Conservation (phyloP, 2,113 vertebrate species). For the Ailuropoda melanoleuca region DNA sequence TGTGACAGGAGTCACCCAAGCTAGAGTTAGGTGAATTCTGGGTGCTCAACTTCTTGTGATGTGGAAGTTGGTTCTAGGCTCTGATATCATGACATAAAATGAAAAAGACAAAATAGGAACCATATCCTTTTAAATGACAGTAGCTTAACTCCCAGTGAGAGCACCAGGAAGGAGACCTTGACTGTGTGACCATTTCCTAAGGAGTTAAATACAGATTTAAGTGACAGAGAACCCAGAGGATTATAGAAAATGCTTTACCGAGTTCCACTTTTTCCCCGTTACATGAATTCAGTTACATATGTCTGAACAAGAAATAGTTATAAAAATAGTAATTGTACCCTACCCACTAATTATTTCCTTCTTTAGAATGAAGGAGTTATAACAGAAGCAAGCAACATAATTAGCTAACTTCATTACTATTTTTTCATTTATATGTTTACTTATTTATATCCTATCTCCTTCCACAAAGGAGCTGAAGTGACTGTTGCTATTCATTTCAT, state of each 20-base stretch:
- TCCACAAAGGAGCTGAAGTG: neutral
- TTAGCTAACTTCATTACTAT: slow-evolving; percentile 1
- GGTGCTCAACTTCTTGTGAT: neutral
- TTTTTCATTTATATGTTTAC: neutral
- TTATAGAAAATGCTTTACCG: neutral
- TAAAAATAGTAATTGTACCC: slow-evolving; percentile 46
- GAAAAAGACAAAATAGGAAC: slow-evolving; percentile 10
- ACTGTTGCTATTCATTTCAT: slow-evolving; percentile 7
- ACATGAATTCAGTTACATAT: slow-evolving; percentile 52
- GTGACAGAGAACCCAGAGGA: neutral
- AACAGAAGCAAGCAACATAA: slow-evolving; percentile 29
- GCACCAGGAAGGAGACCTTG: neutral
- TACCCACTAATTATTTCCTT: slow-evolving; percentile 38
- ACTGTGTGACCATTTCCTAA: neutral
- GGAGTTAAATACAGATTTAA: neutral
- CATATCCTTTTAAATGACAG: neutral
- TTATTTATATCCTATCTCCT: neutral
- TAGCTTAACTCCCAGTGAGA: neutral
- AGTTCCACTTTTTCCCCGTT: neutral
- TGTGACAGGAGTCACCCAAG: neutral
- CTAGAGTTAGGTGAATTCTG: neutral
- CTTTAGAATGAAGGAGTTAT: slow-evolving; percentile 38
- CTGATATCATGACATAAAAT: slow-evolving; percentile 22
- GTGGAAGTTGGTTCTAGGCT: neutral
- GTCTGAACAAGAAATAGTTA: slow-evolving; percentile 35